A percentile compares a stretch with the other conserved stretches of the same genome.
These are phyloP conservation scores for Coregonus sp. DNA, from an alignment of 2,797 vertebrate species.

Conservation along the genomic window DNA sequence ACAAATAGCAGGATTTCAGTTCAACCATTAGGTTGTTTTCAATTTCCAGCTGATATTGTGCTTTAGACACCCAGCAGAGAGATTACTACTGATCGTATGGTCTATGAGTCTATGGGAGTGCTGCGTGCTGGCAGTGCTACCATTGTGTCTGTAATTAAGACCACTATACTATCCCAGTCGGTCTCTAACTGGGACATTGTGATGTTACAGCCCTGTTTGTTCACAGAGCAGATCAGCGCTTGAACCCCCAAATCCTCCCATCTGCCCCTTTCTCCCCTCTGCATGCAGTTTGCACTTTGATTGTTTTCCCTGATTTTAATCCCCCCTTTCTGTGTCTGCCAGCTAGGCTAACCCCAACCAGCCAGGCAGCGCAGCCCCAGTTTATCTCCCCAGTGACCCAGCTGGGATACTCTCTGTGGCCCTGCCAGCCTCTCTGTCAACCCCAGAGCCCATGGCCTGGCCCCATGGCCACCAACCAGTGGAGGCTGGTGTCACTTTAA, in stretches of 20 bases:
- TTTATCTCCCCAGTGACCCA: conserved; percentile 54
- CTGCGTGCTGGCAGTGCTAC: background rate
- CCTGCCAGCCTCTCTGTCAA: conserved; percentile 49
- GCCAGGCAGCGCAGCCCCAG: background rate
- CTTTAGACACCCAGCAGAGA: conserved; percentile 44
- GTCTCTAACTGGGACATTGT: conserved; percentile 6
- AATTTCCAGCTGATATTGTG: conserved; percentile 21
- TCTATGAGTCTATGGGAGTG: conserved; percentile 59
- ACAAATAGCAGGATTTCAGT: background rate
- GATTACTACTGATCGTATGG: conserved; percentile 63
- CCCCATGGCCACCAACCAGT: background rate
- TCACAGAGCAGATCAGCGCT: background rate
- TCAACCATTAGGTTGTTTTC: background rate
- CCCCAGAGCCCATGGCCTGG: background rate
- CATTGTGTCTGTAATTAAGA: background rate
- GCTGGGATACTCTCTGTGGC: conserved; percentile 54
- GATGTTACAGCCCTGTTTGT: background rate
- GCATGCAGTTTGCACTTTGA: conserved; percentile 53
- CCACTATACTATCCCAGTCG: background rate
- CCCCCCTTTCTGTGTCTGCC: conserved; percentile 40
- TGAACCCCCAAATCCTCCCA: conserved; percentile 20
- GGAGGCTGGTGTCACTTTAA: background rate
- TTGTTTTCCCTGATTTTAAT: conserved; percentile 66
- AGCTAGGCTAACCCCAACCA: conserved; percentile 9
- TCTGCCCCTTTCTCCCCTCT: conserved; percentile 12